A percentile compares a stretch with the other conserved stretches of the same genome.
Conservation (phyloP, 2,888 invertebrate genomes). For the Tridacna crocea region DNA sequence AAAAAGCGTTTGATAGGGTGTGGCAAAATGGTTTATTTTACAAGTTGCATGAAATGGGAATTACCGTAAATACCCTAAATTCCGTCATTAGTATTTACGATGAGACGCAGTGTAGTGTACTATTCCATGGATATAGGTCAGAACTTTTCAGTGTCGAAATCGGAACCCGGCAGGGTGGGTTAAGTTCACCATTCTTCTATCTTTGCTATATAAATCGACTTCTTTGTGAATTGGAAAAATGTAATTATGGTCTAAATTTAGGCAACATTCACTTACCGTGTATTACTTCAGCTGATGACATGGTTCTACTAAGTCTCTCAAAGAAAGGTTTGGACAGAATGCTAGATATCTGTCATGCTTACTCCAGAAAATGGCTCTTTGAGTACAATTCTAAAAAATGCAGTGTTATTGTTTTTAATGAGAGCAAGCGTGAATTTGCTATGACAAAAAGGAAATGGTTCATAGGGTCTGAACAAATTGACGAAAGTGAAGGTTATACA, state of each 20-base stretch:
- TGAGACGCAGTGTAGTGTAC: no score
- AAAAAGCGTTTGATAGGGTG: slow-evolving; percentile 25
- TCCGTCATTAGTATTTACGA: background rate
- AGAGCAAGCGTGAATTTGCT: background rate
- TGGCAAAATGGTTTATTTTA: slow-evolving; percentile 16
- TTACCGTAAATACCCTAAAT: background rate
- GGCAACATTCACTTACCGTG: background rate
- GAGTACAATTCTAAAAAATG: slow-evolving; percentile 17
- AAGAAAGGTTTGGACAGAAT: slow-evolving; percentile 8
- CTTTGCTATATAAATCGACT: slow-evolving; percentile 20
- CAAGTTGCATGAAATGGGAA: background rate
- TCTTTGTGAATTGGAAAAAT: background rate
- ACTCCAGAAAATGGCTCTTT: slow-evolving; percentile 16
- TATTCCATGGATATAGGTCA: background rate
- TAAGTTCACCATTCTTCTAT: slow-evolving; percentile 4
- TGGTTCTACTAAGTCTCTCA: slow-evolving; percentile 14
- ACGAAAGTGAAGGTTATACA: background rate
- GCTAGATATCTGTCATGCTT: slow-evolving; percentile 15
- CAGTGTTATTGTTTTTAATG: slow-evolving; percentile 23
- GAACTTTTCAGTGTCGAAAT: background rate
- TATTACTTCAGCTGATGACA: slow-evolving; percentile 18
- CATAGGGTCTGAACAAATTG: background rate
- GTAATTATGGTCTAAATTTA: background rate
- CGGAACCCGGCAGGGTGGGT: slow-evolving; percentile 20
- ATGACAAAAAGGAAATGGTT: background rate